Base-by-base conservation (phyloP, 2,888 invertebrate genomes). In the Aleiodes leptofemur region DNA sequence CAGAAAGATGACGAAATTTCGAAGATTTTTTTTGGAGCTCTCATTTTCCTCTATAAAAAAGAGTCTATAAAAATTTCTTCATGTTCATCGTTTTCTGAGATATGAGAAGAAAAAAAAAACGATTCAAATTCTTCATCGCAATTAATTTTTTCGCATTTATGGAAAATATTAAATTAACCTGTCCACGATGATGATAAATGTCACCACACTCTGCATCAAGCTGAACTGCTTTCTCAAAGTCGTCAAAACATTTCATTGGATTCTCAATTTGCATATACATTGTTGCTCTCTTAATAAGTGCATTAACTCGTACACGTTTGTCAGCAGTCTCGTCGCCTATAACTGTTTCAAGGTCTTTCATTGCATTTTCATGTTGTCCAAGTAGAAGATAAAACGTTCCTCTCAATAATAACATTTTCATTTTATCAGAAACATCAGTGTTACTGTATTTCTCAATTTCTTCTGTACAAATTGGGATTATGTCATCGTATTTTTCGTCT, bases 111-210 rank as follows among this genome's bases (percentile, higher is more conserved):
- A 43, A 43, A 43, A 43, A 8, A 43, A 43, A n/a, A n/a, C n/a
- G n/a, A 38, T 38, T 38, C 8, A 8, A 8, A 1, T 38, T 38
- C 38, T 38, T 38, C 4, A 8, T 7, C 5, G 5, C 0, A 8
- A 3, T 2, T 38, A 2, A 38, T 38, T 8, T 38, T 38, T 38
- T 1, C 8, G 1, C 38, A 7, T 38, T 43, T 11, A 11, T 43
- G 11, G 8, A 9, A 43, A 9, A 5, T 2, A 29, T 64, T 56
- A 9, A 64, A 66, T 34, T 77, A 81, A 93, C 93, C 90, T 93
- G 93, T 69, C 97, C 98, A 78, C 97, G 91, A 86, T 98, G 98
- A 88, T 98, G 97, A 89, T 95, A 98, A 71, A 98, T 94, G 88
- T 98, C 98, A 29, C 95, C 93, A 88, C 96, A 96, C 48, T 94